Evolutionary conservation across 2,888 invertebrate species (phyloP).

Genomic region (Crocallis elinguaria): DNA sequence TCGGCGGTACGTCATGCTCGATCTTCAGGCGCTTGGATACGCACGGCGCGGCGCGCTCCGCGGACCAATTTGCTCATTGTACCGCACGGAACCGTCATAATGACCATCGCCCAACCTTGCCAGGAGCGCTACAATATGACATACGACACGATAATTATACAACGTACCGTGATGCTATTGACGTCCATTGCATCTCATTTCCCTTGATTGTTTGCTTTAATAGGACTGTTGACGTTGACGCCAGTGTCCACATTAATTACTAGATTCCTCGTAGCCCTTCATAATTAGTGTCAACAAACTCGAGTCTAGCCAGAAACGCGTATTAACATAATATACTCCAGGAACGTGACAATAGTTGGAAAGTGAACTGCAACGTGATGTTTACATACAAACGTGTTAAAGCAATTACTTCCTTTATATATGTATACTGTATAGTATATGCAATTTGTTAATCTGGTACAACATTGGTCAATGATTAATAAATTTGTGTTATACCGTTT

Average conservation of each 20-base stretch:
- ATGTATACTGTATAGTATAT: too few relatives aligned
- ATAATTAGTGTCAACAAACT: conserved; percentile 44
- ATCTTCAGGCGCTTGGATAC: conserved; percentile 41
- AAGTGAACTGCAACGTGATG: conserved; percentile 57
- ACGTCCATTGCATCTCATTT: conserved; percentile 47
- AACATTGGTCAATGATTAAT: conserved; percentile 22
- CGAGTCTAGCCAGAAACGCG: conserved; percentile 48
- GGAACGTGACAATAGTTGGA: conserved; percentile 71
- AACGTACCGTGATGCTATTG: conserved; percentile 38
- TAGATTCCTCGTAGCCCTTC: conserved; percentile 27
- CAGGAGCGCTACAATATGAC: conserved; percentile 23
- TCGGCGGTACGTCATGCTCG: conserved; percentile 48
- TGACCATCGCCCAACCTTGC: conserved; percentile 32
- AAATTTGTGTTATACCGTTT: conserved; percentile 15
- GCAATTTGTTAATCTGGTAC: conserved; percentile 10
- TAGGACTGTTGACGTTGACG: conserved; percentile 35
- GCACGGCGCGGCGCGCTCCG: too few relatives aligned
- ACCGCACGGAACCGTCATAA: conserved; percentile 22
- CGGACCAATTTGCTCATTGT: conserved; percentile 29
- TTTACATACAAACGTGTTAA: conserved; percentile 62
- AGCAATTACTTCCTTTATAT: conserved; percentile 25
- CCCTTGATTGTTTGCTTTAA: conserved; percentile 50
- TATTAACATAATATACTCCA: conserved; percentile 44
- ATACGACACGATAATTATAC: conserved; percentile 44
- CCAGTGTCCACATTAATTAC: conserved; percentile 28